These are phyloP conservation scores for Trissoscelio sp. DNA, from an alignment of 2,888 invertebrate species.

Conservation along the genomic window DNA sequence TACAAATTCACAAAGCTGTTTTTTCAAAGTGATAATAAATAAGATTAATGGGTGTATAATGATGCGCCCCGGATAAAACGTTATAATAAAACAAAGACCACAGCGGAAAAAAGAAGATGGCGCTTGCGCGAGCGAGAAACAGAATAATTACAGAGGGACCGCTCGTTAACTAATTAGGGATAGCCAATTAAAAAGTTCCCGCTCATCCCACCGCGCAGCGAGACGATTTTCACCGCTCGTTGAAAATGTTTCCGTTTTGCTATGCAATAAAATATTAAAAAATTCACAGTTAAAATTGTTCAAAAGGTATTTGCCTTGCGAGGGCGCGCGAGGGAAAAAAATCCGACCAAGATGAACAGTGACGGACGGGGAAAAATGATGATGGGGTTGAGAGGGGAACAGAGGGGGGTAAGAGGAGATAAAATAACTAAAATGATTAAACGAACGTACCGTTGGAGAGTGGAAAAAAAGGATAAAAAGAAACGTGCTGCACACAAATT, in stretches of 20 bases:
- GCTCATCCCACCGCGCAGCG: slow-evolving; percentile 73
- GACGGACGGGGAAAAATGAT: too few relatives aligned
- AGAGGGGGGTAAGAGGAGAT: too few relatives aligned
- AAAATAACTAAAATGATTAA: slow-evolving; percentile 52
- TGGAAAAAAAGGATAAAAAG: slow-evolving; percentile 1
- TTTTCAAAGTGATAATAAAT: slow-evolving; percentile 64
- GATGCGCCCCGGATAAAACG: slow-evolving; percentile 28
- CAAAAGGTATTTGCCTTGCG: slow-evolving; percentile 62
- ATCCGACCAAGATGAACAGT: slow-evolving; percentile 29
- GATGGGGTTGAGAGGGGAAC: too few relatives aligned
- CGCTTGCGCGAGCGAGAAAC: slow-evolving; percentile 78
- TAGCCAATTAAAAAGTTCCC: slow-evolving; percentile 83
- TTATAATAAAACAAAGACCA: slow-evolving; percentile 60
- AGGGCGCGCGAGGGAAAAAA: too few relatives aligned
- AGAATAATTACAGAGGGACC: slow-evolving; percentile 82
- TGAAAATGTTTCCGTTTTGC: slow-evolving; percentile 66
- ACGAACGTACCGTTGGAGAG: background rate
- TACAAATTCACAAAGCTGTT: slow-evolving; percentile 53
- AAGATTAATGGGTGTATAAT: slow-evolving; percentile 64
- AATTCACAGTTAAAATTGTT: slow-evolving; percentile 65
- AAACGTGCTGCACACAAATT: slow-evolving; percentile 22
- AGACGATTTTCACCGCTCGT: slow-evolving; percentile 64
- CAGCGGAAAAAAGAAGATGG: slow-evolving; percentile 63
- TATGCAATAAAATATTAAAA: slow-evolving; percentile 66
- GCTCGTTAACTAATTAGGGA: slow-evolving; percentile 83